phyloP scores from a whole-genome alignment of 2,797 vertebrate genomes.

The Vespertilio murinus region DNA sequence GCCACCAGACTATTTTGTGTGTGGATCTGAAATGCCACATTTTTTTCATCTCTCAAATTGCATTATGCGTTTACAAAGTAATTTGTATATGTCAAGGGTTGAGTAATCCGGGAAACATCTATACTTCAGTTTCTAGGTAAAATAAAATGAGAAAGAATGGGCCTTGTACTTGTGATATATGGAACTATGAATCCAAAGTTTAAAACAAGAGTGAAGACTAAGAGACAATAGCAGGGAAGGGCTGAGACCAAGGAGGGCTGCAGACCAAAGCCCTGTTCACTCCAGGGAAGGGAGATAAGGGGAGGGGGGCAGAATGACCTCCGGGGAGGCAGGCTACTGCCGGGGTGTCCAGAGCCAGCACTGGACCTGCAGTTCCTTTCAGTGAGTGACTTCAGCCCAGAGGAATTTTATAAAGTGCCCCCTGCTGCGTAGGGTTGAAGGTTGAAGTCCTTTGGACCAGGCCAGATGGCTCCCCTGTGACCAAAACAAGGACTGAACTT shows the following conservation, averaged over 20 bases:
- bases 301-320: too few relatives aligned
- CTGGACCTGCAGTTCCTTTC: not conserved
- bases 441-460: not conserved
- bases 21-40: not conserved
- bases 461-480: not conserved
- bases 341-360: too few relatives aligned
- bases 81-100: not conserved
- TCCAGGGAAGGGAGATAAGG: too few relatives aligned
- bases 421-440: not conserved
- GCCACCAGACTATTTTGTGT: not conserved
- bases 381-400: not conserved
- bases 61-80: not conserved
- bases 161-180: not conserved
- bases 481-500: not conserved
- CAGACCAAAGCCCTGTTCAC: not conserved
- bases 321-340: not conserved
- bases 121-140: not conserved
- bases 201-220: not conserved
- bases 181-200: not conserved
- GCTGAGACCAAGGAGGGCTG: not conserved
- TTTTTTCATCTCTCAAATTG: not conserved
- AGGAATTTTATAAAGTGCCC: not conserved
- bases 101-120: not conserved
- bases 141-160: not conserved
- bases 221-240: not conserved